Evolutionary conservation across 2,888 invertebrate genomes (phyloP), one percentile per base, ranked within the genome.

Genomic region (Drosophila mercatorum): DNA sequence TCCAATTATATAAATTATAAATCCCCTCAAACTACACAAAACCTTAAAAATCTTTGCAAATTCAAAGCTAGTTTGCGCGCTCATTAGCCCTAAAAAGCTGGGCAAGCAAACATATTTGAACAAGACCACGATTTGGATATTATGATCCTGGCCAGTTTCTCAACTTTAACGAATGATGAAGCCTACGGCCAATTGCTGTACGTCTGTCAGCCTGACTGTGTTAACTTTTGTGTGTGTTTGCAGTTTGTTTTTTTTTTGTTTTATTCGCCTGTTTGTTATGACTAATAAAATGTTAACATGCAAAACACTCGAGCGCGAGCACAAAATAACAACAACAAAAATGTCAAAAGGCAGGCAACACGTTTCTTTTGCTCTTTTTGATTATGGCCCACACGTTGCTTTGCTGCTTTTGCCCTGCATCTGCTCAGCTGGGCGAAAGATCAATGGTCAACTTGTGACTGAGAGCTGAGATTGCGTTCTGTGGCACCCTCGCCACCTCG

Each of bases 231-330:
- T 47, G 31, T 49, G 10, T 62, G 71, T 43, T 52, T 65, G 72
- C 55, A 17, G 55, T 62, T 68, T 77, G 67, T 22, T 22, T 22
- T 22, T 55, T 68, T 68, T 80, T 17, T 17, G 0, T 17, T 17
- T 17, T 17, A 0, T 80, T 75, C 57, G 71, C 68, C 49, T n/a
- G 49, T 31, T 51, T 51, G 85, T 89, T 90, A 90, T 90, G 90
- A 90, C 90, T 90, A 90, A 90, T 90, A 89, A 90, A 90, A 90
- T 89, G 89, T 90, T 90, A 88, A 89, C 88, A 90, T 89, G 90
- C 90, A 90, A 90, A 88, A 78, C 80, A 88, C 78, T 85, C 83
- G 83, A 80, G 67, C 72, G 49, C 43, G 17, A 61, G 49, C 47
- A 38, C 49, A 10, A 47, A 62, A 67, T 53, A 53, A 53, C 52